These are phyloP conservation scores for Scolanthus callimorphus DNA, from an alignment of 92 coral and sea anemone species.

Conservation along the genomic window DNA sequence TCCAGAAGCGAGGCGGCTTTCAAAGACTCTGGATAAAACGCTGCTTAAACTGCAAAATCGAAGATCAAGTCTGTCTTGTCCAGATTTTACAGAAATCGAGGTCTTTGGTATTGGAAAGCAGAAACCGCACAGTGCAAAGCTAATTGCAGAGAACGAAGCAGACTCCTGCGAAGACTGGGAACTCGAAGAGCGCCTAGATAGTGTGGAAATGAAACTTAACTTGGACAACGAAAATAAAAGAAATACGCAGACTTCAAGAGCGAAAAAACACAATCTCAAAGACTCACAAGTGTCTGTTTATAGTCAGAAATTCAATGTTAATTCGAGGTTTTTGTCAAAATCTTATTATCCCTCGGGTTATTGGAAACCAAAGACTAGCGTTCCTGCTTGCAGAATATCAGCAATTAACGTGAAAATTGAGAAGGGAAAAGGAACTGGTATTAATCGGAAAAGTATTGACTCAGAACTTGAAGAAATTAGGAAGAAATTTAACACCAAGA, in stretches of 20 bases:
- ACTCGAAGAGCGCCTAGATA: background rate
- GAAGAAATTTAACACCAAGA: constrained; percentile 31
- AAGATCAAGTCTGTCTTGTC: constrained; percentile 1
- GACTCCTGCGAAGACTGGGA: background rate
- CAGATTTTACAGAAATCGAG: background rate
- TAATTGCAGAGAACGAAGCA: background rate
- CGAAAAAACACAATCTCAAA: background rate
- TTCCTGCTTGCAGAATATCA: constrained; percentile 11
- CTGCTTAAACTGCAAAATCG: background rate
- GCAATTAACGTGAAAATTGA: constrained; percentile 2
- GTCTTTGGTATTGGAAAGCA: background rate
- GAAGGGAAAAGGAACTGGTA: constrained; percentile 1
- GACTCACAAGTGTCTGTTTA: constrained; percentile 28
- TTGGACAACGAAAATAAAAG: background rate
- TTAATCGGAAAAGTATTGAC: constrained; percentile 4
- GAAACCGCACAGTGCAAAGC: constrained; percentile 2
- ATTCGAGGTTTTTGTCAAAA: constrained; percentile 39
- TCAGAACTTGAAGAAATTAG: constrained; percentile 36
- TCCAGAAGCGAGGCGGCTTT: background rate
- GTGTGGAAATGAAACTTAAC: too few species aligned
- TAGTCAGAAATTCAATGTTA: constrained; percentile 40
- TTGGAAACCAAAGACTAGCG: constrained; percentile 49
- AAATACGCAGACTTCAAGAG: background rate
- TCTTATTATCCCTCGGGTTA: constrained; percentile 27
- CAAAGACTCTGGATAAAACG: background rate